phyloP scores from a whole-genome alignment of 2,113 vertebrate species.

The Myiagra hebetior region DNA sequence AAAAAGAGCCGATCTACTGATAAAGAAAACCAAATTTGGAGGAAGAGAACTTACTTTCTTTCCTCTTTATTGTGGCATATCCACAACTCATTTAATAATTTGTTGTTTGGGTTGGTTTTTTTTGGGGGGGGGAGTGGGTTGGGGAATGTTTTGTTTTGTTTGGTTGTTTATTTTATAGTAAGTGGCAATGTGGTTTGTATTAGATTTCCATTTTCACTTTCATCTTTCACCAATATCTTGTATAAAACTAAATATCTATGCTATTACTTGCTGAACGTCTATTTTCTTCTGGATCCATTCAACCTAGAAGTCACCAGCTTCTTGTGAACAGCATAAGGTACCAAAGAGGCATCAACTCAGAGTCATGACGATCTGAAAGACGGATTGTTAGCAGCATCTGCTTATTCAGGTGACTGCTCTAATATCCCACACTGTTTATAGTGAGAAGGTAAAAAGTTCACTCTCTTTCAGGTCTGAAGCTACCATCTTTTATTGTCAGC shows the following conservation, averaged over 20 bases:
- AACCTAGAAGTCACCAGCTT: not conserved
- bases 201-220: not conserved
- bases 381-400: not conserved
- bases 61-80: not conserved
- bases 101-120: accelerated
- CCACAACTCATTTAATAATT: not conserved
- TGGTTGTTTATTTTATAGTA: not conserved
- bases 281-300: not conserved
- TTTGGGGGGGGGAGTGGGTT: accelerated
- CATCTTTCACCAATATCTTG: not conserved
- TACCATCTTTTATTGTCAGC: not conserved
- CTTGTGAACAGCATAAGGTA: not conserved
- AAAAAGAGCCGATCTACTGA: not conserved
- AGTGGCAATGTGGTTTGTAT: not conserved
- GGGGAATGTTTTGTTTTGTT: accelerated
- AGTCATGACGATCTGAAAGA: not conserved
- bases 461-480: not conserved
- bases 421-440: not conserved
- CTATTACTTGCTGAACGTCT: not conserved
- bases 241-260: not conserved
- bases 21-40: not conserved
- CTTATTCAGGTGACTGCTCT: not conserved
- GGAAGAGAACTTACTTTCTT: not conserved
- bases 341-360: not conserved
- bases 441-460: not conserved